These are phyloP conservation scores for Hemiscyllium ocellatum DNA, from an alignment of 2,113 vertebrate species.

Conservation along the genomic window DNA sequence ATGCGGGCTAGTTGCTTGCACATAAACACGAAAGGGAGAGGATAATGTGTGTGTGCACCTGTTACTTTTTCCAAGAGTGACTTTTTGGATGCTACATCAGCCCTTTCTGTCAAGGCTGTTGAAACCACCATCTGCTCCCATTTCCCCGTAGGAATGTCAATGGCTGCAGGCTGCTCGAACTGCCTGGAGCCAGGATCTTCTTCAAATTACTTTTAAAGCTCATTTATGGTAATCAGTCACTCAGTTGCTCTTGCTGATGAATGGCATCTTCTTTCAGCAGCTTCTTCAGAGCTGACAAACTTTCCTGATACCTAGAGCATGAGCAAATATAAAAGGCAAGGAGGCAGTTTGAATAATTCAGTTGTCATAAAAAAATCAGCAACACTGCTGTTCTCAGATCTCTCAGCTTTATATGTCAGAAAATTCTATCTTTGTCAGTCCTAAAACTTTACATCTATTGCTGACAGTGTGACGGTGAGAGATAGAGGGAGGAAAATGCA, in stretches of 20 bases:
- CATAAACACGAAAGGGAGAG: not conserved
- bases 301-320: not conserved
- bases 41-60: conserved; percentile 27
- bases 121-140: conserved; percentile 33
- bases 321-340: conserved; percentile 6
- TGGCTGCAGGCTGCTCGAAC: conserved; percentile 26
- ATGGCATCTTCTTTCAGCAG: not conserved
- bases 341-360: conserved; percentile 27
- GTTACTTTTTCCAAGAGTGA: conserved; percentile 31
- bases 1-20: not conserved
- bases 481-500: not conserved
- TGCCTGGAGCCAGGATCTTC: conserved; percentile 33
- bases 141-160: conserved; percentile 33
- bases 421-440: not conserved
- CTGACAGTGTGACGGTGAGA: not conserved
- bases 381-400: not conserved
- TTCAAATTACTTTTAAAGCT: conserved; percentile 28
- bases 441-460: not conserved
- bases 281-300: conserved; percentile 1
- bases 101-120: conserved; percentile 17
- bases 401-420: not conserved
- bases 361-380: not conserved
- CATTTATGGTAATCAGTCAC: conserved; percentile 30
- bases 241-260: not conserved
- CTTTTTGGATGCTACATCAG: conserved; percentile 34